These are phyloP conservation scores for Miopithecus talapoin DNA, from an alignment of 2,797 vertebrate species.

Conservation along the genomic window DNA sequence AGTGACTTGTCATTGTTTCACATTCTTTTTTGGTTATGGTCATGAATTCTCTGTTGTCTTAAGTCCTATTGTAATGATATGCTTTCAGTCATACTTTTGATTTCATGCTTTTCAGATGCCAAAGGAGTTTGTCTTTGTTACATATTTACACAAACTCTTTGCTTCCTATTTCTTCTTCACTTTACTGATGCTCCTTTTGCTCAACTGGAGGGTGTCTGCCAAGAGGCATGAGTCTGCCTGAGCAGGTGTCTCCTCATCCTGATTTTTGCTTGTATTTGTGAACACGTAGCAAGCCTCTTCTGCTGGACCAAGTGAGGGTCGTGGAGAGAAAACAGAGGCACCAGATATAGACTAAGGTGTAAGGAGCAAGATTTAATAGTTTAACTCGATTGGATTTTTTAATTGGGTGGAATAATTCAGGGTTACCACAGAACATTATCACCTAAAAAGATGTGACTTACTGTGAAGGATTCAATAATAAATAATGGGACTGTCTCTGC, in stretches of 20 bases:
- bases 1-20: background rate
- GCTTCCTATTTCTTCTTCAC: background rate
- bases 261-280: background rate
- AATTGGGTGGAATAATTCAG: background rate
- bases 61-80: background rate
- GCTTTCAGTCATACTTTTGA: slow-evolving; percentile 1
- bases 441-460: background rate
- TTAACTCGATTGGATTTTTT: slow-evolving; percentile 20
- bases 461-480: background rate
- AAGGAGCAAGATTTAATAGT: background rate
- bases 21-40: background rate
- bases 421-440: background rate
- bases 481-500: background rate
- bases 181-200: background rate
- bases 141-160: background rate
- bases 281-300: background rate
- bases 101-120: slow-evolving; percentile 40
- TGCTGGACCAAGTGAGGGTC: background rate
- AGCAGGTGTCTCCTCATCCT: background rate
- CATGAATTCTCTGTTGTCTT: slow-evolving; percentile 22
- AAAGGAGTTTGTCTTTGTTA: slow-evolving; percentile 21
- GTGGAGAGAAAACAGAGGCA: background rate
- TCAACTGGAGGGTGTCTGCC: background rate
- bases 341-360: background rate
- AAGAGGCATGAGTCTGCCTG: background rate